Evolutionary conservation across 2,888 invertebrate species (phyloP), one percentile per base, ranked within the genome.

Genomic region (Tetheella fluctuosa): DNA sequence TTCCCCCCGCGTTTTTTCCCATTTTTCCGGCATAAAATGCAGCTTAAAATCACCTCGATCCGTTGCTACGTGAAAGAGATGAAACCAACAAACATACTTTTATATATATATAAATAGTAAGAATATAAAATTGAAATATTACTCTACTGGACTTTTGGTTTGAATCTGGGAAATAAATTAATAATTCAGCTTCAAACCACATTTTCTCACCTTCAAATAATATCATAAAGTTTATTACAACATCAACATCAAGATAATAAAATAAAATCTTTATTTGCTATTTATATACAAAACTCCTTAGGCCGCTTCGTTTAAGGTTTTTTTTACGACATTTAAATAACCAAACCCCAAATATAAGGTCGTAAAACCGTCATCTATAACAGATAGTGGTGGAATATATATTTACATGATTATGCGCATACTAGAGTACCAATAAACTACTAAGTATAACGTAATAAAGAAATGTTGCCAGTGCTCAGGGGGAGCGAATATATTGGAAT

Each of bases 371-470:
- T 25, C 28, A 48, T 58, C 58, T 61, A 56, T 64, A 59, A 64
- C 59, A 64, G 42, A 59, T 58, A 59, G 52, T 57, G 60, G 58
- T 52, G 57, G 54, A 28, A 52, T 12, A 58, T 6, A 13, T 17
- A 71, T 72, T 67, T 67, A 58, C 71, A 72, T 72, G 63, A 72
- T 72, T 70, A 72, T 72, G 71, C 67, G 71, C 69, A 70, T 72
- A 68, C 59, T 52, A 42, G 63, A 62, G 60, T 60, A 58, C 58
- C 63, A 61, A 64, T 64, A 64, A 60, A 64, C 57, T 59, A 59
- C 17, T 48, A 59, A 62, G 60, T 61, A 64, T 66, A 63, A 63
- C 62, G 61, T 63, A 28, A 54, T 54, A 61, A 67, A 61, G 52
- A 57, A 54, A 37, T 57, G 57, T 12, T 23, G n/a, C 34, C 62